Conservation (phyloP, 2,797 vertebrate species). For the Myotis pilosus region DNA sequence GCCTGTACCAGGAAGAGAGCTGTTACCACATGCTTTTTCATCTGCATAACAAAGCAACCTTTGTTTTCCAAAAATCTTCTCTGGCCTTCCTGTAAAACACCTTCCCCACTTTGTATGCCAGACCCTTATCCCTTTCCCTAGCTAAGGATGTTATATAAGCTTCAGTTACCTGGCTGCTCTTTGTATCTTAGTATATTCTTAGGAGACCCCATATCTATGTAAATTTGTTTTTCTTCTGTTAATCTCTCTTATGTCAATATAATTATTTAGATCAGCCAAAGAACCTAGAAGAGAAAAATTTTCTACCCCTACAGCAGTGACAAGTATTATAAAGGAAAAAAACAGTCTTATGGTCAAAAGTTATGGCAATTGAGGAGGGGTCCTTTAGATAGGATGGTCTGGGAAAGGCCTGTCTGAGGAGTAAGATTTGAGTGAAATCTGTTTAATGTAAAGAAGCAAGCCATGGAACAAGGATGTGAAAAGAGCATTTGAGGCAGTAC, state of each 20-base stretch:
- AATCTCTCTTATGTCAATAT: neutral
- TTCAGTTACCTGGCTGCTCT: neutral
- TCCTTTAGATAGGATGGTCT: neutral
- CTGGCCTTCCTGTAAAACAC: neutral
- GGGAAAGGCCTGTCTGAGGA: neutral
- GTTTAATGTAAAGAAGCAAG: constrained; percentile 44
- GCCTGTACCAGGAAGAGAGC: neutral
- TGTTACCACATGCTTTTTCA: neutral
- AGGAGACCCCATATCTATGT: neutral
- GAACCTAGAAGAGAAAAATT: neutral
- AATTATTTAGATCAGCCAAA: neutral
- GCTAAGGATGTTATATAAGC: neutral
- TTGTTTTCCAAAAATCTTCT: neutral
- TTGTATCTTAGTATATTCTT: neutral
- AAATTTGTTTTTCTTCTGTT: neutral
- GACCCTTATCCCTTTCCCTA: neutral
- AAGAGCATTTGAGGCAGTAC: constrained; percentile 40
- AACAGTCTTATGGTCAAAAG: constrained; percentile 7
- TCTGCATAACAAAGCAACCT: neutral
- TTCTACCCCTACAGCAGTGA: neutral
- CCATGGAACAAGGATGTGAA: neutral
- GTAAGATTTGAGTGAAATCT: constrained; percentile 15
- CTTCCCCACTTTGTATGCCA: neutral
- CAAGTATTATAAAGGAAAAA: neutral
- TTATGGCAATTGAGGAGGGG: neutral